Conservation (phyloP, 1,140 invertebrate genomes). For the Gryllus bimaculatus region DNA sequence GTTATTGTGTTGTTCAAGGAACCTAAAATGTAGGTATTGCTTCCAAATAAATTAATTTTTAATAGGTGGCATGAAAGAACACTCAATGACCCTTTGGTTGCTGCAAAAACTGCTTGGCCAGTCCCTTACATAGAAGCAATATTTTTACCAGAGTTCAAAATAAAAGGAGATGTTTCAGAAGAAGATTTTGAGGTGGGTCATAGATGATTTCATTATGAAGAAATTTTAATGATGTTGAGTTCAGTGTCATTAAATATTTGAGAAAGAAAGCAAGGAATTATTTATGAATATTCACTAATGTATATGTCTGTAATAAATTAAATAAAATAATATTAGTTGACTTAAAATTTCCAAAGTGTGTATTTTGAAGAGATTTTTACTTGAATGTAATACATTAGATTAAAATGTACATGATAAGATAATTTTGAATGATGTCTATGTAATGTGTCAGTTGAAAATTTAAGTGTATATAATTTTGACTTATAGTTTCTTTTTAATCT, state of each 20-base stretch:
- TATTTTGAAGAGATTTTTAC: too few species aligned
- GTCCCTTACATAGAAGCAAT: conserved; percentile 60
- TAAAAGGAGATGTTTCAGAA: conserved; percentile 48
- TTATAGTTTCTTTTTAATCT: not conserved
- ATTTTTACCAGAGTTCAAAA: conserved; percentile 74
- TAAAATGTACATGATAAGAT: too few species aligned
- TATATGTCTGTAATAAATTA: too few species aligned
- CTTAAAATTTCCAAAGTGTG: too few species aligned
- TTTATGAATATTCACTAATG: too few species aligned
- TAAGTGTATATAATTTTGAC: not conserved
- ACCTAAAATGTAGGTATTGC: conserved; percentile 13
- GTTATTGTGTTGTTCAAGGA: conserved; percentile 10
- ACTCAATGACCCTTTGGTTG: conserved; percentile 44
- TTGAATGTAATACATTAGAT: too few species aligned
- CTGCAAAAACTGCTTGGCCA: conserved; percentile 65
- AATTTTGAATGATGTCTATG: too few species aligned
- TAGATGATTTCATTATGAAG: not conserved
- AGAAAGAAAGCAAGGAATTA: too few species aligned
- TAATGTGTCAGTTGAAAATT: not conserved
- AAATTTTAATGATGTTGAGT: too few species aligned
- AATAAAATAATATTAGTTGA: too few species aligned
- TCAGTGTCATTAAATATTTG: too few species aligned
- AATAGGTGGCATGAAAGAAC: conserved; percentile 53
- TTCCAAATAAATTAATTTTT: conserved; percentile 25
- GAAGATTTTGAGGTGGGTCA: conserved; percentile 42